phyloP scores from a whole-genome alignment of 2,113 vertebrate genomes.

The Pedionomus torquatus region DNA sequence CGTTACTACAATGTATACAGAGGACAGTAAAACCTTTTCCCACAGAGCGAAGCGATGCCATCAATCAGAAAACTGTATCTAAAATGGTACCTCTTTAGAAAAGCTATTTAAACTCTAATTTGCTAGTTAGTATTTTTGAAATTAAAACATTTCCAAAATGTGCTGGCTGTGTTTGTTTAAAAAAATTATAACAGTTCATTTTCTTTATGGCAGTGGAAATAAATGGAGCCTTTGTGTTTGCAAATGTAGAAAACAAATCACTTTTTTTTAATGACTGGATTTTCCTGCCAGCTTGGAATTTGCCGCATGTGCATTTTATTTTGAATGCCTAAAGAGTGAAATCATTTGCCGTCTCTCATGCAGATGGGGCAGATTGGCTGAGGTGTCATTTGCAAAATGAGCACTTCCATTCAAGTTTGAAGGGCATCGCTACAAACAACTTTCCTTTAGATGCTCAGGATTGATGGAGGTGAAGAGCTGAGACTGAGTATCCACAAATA shows the following conservation, averaged over 20 bases:
- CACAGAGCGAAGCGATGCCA: neutral
- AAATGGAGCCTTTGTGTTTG: slow-evolving; percentile 60
- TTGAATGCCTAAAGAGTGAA: slow-evolving; percentile 64
- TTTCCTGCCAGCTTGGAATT: slow-evolving; percentile 70
- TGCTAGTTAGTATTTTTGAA: slow-evolving; percentile 54
- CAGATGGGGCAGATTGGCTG: slow-evolving; percentile 22
- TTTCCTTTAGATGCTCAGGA: neutral
- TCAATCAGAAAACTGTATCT: slow-evolving; percentile 51
- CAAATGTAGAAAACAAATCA: slow-evolving; percentile 71
- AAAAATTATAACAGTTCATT: slow-evolving; percentile 59
- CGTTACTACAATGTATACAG: neutral
- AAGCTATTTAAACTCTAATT: slow-evolving; percentile 69
- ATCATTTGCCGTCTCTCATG: slow-evolving; percentile 1
- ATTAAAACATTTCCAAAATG: slow-evolving; percentile 71
- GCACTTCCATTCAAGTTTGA: neutral
- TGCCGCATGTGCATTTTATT: slow-evolving; percentile 57
- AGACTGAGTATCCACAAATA: neutral
- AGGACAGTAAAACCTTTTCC: slow-evolving; percentile 20
- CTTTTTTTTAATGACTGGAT: slow-evolving; percentile 71
- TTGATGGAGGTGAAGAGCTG: neutral
- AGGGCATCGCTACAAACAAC: neutral
- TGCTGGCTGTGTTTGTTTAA: slow-evolving; percentile 55
- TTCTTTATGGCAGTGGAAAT: slow-evolving; percentile 56
- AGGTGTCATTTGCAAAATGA: slow-evolving; percentile 56
- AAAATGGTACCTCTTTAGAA: slow-evolving; percentile 54